A percentile compares a stretch with the other conserved stretches of the same genome.
These are phyloP conservation scores for Sebastiscus albofasciatus DNA, from an alignment of 2,797 vertebrate species.

Conservation along the genomic window DNA sequence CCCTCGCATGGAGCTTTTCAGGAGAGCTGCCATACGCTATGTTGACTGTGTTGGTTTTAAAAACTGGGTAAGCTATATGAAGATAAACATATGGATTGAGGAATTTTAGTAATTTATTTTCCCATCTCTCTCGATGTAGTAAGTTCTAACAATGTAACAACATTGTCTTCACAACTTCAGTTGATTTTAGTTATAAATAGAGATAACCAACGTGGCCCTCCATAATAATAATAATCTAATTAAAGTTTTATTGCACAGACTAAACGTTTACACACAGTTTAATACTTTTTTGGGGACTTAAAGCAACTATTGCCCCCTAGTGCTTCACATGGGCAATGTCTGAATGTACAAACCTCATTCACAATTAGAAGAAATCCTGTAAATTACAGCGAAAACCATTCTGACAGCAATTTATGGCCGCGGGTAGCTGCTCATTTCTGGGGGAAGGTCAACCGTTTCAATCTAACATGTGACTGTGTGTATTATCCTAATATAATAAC, in stretches of 20 bases:
- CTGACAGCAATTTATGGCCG: neutral
- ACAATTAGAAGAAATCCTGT: neutral
- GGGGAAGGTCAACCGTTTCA: neutral
- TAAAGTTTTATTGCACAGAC: neutral
- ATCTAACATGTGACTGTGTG: neutral
- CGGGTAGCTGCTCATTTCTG: neutral
- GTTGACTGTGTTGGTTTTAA: conserved; percentile 5
- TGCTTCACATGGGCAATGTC: conserved; percentile 41
- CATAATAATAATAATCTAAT: neutral
- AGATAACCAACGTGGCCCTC: neutral
- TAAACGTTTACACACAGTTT: neutral
- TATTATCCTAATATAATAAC: neutral
- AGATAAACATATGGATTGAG: conserved; percentile 14
- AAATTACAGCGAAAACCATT: neutral
- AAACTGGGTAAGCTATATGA: neutral
- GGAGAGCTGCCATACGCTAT: neutral
- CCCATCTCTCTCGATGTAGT: neutral
- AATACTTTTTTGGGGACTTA: neutral
- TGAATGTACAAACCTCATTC: neutral
- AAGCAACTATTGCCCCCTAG: conserved; percentile 57
- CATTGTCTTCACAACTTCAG: neutral
- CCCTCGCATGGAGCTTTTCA: conserved; percentile 39
- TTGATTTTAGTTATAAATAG: neutral
- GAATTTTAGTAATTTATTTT: conserved; percentile 7
- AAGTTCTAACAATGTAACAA: neutral